Evolutionary conservation across 2,797 vertebrate species (phyloP), one percentile per base, ranked within the genome.

Genomic region (Gorsachius magnificus): DNA sequence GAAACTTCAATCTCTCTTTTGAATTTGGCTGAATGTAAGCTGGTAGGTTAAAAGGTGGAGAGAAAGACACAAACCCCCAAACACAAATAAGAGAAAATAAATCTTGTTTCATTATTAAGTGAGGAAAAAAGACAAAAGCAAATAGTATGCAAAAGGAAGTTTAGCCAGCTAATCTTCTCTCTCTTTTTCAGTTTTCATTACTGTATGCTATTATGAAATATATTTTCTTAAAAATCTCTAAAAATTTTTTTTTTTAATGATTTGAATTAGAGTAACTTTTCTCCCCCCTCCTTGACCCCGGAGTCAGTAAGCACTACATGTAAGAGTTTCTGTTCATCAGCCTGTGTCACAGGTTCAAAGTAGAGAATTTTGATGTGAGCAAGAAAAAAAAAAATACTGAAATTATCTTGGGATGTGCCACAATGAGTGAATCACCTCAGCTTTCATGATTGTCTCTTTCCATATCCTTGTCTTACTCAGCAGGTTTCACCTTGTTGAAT

Each of bases 401-500:
- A 94, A 95, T 83, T 11, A 68, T 81, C 69, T 79, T 83, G n/a
- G 29, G 66, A 82, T 82, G 45, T 63, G 36, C 43, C 54, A 58
- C 78, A 84, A 79, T 70, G 58, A 88, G 16, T 82, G 84, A 94
- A 84, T 66, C 36, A 28, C 43, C 18, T 77, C 41, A 53, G 15
- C 76, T 82, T 66, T 94, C 26, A 9, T 66, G 18, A 75, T 72
- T 51, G 2, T 63, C n/a, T 94, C 87, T 81, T 77, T 83, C 85
- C 9, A 1, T 50, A 64, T 57, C 18, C 54, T 87, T 41, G 29
- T 86, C 80, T 92, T 90, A 80, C 78, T 96, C 93, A 84, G 57
- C 53, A 56, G 64, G 56, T 92, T 94, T 96, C 58, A 72, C 75
- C 75, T 94, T 46, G 48, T 53, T 93, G 89, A 90, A 90, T 89